Evolutionary conservation across 2,797 vertebrate species (phyloP), one percentile per base, ranked within the genome.

Genomic region (Sebastes steindachneri): DNA sequence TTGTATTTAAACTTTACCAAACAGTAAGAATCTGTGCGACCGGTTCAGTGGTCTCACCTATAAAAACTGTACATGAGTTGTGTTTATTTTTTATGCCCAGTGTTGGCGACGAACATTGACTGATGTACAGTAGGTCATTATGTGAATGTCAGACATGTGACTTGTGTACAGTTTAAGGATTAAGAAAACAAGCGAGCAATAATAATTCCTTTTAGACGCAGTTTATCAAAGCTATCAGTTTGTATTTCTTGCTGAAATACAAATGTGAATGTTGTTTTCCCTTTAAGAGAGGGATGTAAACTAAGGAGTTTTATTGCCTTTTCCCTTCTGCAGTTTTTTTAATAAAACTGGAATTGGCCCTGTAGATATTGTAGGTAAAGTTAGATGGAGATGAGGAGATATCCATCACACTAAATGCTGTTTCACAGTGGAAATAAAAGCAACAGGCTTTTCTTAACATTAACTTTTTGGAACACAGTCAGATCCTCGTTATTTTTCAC

Each of bases 231-330:
- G 80, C 78, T 86, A 7, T 70, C 59, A 10, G 77, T 86, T 87
- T 90, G 74, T 90, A 59, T 85, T 82, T 89, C 76, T 45, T 14
- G 29, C 65, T 41, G 60, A 67, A 86, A 82, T 88, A 88, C 85
- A 90, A 86, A 88, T 80, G 72, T 89, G 88, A 87, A 93, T 92
- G 90, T 88, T 71, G 67, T 86, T 53, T 81, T 83, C 81, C 81
- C 80, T 77, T 69, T 84, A 66, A 83, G 76, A 59, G 41, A 83
- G 79, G 86, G 76, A 69, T 35, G 81, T 66, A 59, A 80, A 71
- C 29, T 35, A 29, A 68, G 57, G 12, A n/a, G 82, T 85, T 72
- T 21, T 64, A 67, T 74, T 63, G 59, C 73, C 77, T 85, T 85
- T 85, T 80, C 51, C 48, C 33, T 17, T 84, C 69, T 65, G 66